Conservation (phyloP, 2,113 vertebrate genomes). For the Eudyptes chrysolophus region DNA sequence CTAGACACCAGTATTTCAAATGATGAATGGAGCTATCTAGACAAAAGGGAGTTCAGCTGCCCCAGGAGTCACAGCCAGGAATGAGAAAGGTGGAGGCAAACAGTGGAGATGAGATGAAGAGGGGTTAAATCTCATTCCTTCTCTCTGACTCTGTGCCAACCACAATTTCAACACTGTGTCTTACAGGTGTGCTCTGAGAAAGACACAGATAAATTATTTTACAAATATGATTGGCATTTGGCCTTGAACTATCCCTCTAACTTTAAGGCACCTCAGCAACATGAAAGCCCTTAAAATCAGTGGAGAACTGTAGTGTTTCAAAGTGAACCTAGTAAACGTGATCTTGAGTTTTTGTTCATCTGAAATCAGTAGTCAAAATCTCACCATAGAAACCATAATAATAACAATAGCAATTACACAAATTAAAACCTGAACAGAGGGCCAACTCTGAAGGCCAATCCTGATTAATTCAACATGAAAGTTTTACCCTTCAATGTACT, state of each 20-base stretch:
- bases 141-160: not conserved
- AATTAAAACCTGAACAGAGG: not conserved
- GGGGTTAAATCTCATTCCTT: not conserved
- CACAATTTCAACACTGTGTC: not conserved
- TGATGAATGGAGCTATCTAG: not conserved
- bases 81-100: not conserved
- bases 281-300: not conserved
- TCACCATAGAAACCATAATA: not conserved
- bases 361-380: not conserved
- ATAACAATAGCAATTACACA: not conserved
- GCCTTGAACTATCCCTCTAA: not conserved
- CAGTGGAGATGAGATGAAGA: not conserved
- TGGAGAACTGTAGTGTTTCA: not conserved
- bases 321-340: accelerated
- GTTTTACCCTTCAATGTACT: not conserved
- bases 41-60: not conserved
- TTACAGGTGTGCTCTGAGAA: not conserved
- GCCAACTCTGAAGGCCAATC: accelerated
- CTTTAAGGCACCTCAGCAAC: not conserved
- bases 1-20: not conserved
- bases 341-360: not conserved
- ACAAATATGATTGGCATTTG: not conserved
- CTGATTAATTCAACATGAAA: not conserved
- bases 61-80: not conserved
- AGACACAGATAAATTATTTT: not conserved